Percentiles rank a stretch among this genome's conserved stretches.
phyloP scores from a whole-genome alignment of 2,113 vertebrate species.

The Pedetes capensis region DNA sequence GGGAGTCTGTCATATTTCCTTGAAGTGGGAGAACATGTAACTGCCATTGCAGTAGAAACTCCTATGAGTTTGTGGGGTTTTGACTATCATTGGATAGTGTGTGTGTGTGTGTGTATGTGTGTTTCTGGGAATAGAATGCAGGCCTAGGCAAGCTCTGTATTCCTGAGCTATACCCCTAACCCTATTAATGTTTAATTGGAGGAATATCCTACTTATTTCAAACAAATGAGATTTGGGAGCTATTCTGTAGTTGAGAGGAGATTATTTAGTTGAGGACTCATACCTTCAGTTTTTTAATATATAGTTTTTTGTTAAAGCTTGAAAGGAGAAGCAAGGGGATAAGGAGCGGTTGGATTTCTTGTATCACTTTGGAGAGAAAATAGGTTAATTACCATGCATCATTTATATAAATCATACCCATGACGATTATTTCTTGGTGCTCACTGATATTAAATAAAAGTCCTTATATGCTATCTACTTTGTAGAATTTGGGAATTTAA shows the following conservation, averaged over 20 bases:
- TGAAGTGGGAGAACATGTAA: neutral
- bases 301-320: neutral
- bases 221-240: neutral
- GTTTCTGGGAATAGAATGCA: neutral
- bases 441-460: constrained; percentile 23
- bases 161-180: neutral
- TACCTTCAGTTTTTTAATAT: neutral
- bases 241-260: neutral
- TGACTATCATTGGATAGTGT: neutral
- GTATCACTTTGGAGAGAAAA: neutral
- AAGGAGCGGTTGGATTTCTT: neutral
- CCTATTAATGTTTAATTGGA: neutral
- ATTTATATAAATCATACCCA: neutral
- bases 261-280: neutral
- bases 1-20: neutral
- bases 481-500: constrained; percentile 15
- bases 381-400: neutral
- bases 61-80: neutral
- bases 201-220: constrained; percentile 16
- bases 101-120: neutral
- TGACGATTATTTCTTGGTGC: neutral
- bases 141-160: neutral
- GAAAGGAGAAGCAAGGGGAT: neutral
- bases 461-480: neutral
- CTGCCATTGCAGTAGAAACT: neutral